These are phyloP conservation scores for Malaclemys terrapin DNA, from an alignment of 2,113 vertebrate genomes.

Conservation along the genomic window DNA sequence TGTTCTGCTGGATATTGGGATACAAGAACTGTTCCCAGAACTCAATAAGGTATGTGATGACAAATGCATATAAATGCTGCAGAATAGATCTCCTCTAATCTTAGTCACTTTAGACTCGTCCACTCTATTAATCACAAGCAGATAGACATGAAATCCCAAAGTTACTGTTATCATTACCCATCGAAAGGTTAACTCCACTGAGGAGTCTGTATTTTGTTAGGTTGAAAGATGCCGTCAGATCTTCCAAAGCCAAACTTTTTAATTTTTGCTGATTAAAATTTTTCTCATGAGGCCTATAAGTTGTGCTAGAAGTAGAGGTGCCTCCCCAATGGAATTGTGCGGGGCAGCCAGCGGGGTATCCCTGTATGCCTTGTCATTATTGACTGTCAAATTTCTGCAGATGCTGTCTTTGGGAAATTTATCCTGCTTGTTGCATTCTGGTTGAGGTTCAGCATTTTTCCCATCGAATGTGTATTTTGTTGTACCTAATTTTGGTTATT, in stretches of 20 bases:
- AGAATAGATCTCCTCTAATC: not conserved
- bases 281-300: not conserved
- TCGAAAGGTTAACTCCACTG: not conserved
- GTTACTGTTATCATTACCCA: not conserved
- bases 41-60: conserved; percentile 85
- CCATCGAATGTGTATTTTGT: not conserved
- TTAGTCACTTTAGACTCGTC: not conserved
- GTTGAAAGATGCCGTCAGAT: not conserved
- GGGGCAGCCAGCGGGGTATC: fast-evolving
- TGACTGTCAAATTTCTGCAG: not conserved
- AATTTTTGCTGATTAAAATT: not conserved
- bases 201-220: fast-evolving
- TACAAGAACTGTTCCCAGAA: conserved; percentile 95
- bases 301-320: not conserved
- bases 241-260: not conserved
- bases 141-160: not conserved
- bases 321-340: not conserved
- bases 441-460: not conserved
- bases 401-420: not conserved
- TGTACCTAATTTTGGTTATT: not conserved
- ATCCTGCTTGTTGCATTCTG: not conserved
- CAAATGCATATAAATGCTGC: fast-evolving
- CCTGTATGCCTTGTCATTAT: not conserved
- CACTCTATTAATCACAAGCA: not conserved
- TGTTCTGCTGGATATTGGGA: conserved; percentile 91